phyloP scores from a whole-genome alignment of 2,113 vertebrate species.

The Coregonus clupeaformis region DNA sequence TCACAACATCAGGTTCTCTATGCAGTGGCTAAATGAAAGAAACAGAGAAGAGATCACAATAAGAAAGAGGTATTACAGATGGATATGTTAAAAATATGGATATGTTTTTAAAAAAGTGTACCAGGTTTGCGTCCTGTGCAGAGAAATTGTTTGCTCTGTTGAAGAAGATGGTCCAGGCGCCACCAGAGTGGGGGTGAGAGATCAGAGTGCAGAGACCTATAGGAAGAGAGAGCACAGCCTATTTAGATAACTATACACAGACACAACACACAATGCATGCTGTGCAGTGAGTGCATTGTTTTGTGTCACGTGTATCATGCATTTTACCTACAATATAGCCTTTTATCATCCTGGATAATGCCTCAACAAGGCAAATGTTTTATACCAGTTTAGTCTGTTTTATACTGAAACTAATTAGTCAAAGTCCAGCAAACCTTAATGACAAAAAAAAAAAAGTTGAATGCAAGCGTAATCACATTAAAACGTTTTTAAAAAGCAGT shows the following conservation, averaged over 20 bases:
- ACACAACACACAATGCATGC: neutral
- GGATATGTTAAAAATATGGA: neutral
- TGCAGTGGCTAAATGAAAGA: slow-evolving; percentile 65
- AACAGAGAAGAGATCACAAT: neutral
- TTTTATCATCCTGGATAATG: neutral
- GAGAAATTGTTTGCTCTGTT: slow-evolving; percentile 72
- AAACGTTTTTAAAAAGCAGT: neutral
- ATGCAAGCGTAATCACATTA: too few relatives aligned
- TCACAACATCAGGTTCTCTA: slow-evolving; percentile 83
- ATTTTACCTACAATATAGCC: too few relatives aligned
- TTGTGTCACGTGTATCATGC: too few relatives aligned
- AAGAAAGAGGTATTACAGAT: neutral
- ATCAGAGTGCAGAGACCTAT: slow-evolving; percentile 85
- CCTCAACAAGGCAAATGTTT: neutral
- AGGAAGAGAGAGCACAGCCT: neutral
- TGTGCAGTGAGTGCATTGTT: too few relatives aligned
- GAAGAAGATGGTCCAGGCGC: slow-evolving; percentile 87
- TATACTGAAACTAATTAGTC: neutral
- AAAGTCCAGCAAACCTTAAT: too few relatives aligned
- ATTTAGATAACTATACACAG: neutral
- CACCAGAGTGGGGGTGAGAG: slow-evolving; percentile 75
- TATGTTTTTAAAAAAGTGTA: slow-evolving; percentile 28
- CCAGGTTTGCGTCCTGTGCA: slow-evolving; percentile 74
- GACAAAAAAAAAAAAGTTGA: too few relatives aligned
- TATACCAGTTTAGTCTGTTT: neutral